phyloP scores from a whole-genome alignment of 1,140 invertebrate species.

The roundworm (Caenorhabditis elegans) region WBcel235 BX284602.5:6354501-6355000 shows the following conservation, averaged over 20 bases:
- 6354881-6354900: not conserved
- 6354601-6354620: not conserved
- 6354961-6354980: not conserved
- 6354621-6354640: not conserved
- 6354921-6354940: too few species aligned
- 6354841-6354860: too few species aligned
- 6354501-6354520: constrained; percentile 1
- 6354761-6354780: not conserved
- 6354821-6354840: not conserved
- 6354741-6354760: not conserved
- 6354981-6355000: not conserved
- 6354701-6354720: not conserved
- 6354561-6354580: not conserved
- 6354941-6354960: not conserved
- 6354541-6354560: not conserved
- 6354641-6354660: not conserved
- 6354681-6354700: not conserved
- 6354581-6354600: not conserved
- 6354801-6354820: not conserved
- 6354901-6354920: not conserved
- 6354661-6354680: not conserved
- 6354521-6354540: not conserved
- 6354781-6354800: not conserved
- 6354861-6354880: not conserved
- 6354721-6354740: not conserved